These are phyloP conservation scores for Lymantria dispar DNA, from an alignment of 2,888 invertebrate genomes.

Conservation along the genomic window DNA sequence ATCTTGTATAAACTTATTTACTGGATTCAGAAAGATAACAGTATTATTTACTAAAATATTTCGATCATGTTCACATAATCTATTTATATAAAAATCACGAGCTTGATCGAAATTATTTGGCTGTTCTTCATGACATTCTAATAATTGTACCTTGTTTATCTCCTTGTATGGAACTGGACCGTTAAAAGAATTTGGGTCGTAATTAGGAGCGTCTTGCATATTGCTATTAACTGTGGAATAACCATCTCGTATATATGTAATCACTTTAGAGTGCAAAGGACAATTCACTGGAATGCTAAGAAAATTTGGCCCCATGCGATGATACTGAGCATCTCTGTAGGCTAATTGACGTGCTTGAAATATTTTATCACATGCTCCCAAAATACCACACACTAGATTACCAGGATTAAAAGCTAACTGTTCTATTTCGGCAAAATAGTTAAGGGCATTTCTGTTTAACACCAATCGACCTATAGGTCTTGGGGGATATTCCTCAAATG, in stretches of 20 bases:
- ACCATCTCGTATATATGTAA: conserved; percentile 94
- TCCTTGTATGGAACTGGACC: conserved; percentile 88
- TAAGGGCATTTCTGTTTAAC: conserved; percentile 92
- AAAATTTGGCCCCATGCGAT: conserved; percentile 94
- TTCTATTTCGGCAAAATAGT: conserved; percentile 96
- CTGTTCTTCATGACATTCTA: conserved; percentile 85
- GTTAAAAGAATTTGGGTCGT: conserved; percentile 55
- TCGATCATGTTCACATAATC: conserved; percentile 87
- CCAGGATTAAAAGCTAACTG: conserved; percentile 94
- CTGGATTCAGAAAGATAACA: not conserved
- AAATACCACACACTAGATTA: conserved; percentile 94
- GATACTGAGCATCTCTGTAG: conserved; percentile 92
- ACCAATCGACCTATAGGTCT: conserved; percentile 91
- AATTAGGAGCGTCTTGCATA: conserved; percentile 94
- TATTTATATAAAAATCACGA: conserved; percentile 89
- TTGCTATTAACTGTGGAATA: conserved; percentile 88
- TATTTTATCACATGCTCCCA: conserved; percentile 95
- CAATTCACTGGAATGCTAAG: conserved; percentile 96
- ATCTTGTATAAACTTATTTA: not conserved
- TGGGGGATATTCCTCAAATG: conserved; percentile 88
- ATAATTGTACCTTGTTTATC: conserved; percentile 75
- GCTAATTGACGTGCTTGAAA: conserved; percentile 91
- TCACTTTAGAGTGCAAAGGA: conserved; percentile 85
- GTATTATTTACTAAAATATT: conserved; percentile 90
- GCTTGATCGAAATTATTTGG: conserved; percentile 94